Base-by-base conservation (phyloP, 2,797 vertebrate genomes). In the Premnoplex brunnescens region DNA sequence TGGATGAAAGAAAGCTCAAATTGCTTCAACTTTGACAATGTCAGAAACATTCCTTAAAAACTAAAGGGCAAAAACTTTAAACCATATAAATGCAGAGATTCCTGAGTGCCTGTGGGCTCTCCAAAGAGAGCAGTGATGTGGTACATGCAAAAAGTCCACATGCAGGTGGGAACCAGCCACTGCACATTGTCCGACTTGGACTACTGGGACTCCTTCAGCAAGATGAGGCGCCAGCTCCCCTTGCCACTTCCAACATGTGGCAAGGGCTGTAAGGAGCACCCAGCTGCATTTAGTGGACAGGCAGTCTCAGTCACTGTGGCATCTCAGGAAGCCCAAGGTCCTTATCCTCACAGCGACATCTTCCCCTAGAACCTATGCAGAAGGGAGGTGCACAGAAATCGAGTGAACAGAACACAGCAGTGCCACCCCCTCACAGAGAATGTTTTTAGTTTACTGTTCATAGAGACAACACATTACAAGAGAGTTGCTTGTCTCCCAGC, bases 121-220 rank as follows among this genome's bases (percentile, higher is more conserved):
- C 21, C 56, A 46, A 32, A 49, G 37, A 55, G 6, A 41, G 32
- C 0, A 2, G 18, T 10, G 23, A 17, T 12, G 43, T 26, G 23
- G 73, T 78, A 36, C 28, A 49, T 48, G 56, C 0, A 0, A 56
- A 34, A 60, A 54, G 5, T 39, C 30, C 37, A 11, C 9, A 1
- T 6, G 15, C 3, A 5, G 28, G n/a, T 51, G 39, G 48, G 37
- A n/a, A 30, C 4, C 2, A 4, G 32, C 54, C 1, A 0, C 36
- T 54, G 46, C 69, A 6, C 4, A 0, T 7, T 10, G 36, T 23
- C 20, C n/a, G 58, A 60, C 16, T 1, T 1, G 55, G 34, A 37
- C 54, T 39, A 63, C 34, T 16, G 21, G 44, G 41, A 34, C 13
- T 20, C 72, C 39, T 26, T 10, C 82, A 20, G 49, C 3, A 1